Base-by-base conservation (phyloP, 2,888 invertebrate species). In the Drosophila sordidula region DNA sequence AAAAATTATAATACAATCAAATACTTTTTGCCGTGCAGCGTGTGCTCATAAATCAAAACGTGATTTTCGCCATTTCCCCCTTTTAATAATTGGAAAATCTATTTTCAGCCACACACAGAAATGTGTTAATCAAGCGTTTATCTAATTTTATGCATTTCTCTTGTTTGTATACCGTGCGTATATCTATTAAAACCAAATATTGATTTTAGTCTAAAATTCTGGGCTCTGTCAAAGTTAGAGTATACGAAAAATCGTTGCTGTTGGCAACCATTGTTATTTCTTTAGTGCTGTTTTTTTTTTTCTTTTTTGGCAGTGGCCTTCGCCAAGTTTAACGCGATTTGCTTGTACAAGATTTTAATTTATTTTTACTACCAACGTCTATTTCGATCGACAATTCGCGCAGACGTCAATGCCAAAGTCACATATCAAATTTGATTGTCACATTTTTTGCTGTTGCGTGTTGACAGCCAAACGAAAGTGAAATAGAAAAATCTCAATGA, bases 321-420 rank as follows among this genome's bases (percentile, higher is more conserved):
- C 16, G 0, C 12, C 58, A 14, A 66, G 51, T 57, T 70, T 6
- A 29, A 29, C 9, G 22, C 22, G 54, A 62, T 70, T 72, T 72
- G 63, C 58, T 58, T 67, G 74, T 59, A 42, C 56, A 65, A 62
- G 47, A 66, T 70, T 72, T 77, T 44, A 52, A 65, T 68, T 74
- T 74, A 62, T 69, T 65, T 74, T 73, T 73, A 67, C 49, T 22
- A 54, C 22, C 62, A 70, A 78, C 36, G 56, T 75, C 70, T 83
- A 84, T 84, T 81, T 80, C 75, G 64, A 81, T 83, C 67, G 68
- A 55, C 63, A 50, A 46, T 64, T 66, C 50, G 51, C 45, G 54
- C 14, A 51, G 68, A 78, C 80, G 78, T 84, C 80, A 80, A 80
- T 80, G 80, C 80, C 80, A 80, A 80, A 80, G 81, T 79, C 85